Percentiles rank a stretch among this genome's conserved stretches.
Evolutionary conservation across 2,888 invertebrate genomes (phyloP).

Genomic region (Harpalus rufipes): DNA sequence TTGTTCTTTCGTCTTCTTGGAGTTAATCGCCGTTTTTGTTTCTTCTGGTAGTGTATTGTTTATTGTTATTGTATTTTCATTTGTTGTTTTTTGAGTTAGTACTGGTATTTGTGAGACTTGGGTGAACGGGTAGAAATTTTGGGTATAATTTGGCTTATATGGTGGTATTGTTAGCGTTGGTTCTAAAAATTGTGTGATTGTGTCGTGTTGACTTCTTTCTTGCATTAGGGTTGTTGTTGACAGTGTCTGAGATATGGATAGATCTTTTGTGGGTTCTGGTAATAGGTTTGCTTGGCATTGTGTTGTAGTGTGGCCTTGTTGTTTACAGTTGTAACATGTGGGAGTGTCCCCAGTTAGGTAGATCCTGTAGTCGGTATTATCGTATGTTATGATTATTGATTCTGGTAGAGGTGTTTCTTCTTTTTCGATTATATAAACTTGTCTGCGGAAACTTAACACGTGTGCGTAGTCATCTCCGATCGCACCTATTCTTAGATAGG

Average conservation of each 20-base stretch:
- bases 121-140: not conserved
- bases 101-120: too few relatives aligned
- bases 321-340: conserved; percentile 30
- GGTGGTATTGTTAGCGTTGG: not conserved
- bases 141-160: not conserved
- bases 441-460: conserved; percentile 67
- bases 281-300: conserved; percentile 9
- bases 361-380: conserved; percentile 64
- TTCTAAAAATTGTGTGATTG: not conserved
- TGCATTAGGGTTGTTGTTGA: not conserved
- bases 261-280: too few relatives aligned
- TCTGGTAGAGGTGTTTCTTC: conserved; percentile 66
- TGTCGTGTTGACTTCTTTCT: not conserved
- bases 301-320: conserved; percentile 22
- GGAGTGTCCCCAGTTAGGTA: conserved; percentile 6
- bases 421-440: conserved; percentile 34
- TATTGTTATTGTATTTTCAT: too few relatives aligned
- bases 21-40: too few relatives aligned
- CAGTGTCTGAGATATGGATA: too few relatives aligned
- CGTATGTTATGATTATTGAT: conserved; percentile 13
- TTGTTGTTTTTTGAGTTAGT: too few relatives aligned
- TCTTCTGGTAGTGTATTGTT: too few relatives aligned
- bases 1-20: too few relatives aligned
- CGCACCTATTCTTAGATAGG: conserved; percentile 48
- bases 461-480: conserved; percentile 58